Evolutionary conservation across 2,888 invertebrate genomes (phyloP).

Genomic region (Trichogramma dendrolimi): DNA sequence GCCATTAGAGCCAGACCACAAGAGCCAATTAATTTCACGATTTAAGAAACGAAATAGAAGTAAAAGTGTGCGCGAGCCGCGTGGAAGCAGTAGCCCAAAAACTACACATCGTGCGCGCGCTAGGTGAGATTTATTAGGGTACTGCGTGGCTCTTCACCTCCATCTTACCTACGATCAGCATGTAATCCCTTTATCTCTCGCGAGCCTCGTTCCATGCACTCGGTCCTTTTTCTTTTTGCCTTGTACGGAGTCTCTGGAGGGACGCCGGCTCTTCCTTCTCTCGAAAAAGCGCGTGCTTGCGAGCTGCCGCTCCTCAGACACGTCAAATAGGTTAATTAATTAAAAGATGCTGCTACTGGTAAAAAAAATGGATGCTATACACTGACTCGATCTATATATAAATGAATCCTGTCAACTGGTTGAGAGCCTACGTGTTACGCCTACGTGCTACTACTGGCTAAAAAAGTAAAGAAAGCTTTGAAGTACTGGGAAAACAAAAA

Average conservation of each 20-base stretch:
- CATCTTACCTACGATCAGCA: slow-evolving; percentile 20
- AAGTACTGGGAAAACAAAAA: no score
- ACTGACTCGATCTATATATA: slow-evolving; percentile 30
- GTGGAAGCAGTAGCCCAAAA: no score
- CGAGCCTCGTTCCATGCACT: slow-evolving; percentile 20
- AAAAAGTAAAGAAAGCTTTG: no score
- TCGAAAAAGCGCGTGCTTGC: neutral
- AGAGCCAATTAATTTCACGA: slow-evolving; percentile 19
- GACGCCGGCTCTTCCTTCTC: neutral
- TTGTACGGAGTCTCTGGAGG: neutral
- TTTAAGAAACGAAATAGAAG: slow-evolving; percentile 1
- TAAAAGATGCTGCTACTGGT: slow-evolving; percentile 28
- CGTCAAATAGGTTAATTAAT: slow-evolving; percentile 33
- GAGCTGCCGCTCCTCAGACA: neutral
- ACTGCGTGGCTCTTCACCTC: slow-evolving; percentile 19
- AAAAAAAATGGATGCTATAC: neutral
- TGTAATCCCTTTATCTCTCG: slow-evolving; percentile 23
- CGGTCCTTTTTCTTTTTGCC: neutral
- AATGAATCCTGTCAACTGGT: slow-evolving; percentile 12
- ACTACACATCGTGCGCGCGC: neutral
- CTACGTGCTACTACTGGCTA: no score
- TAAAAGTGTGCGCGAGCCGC: no score
- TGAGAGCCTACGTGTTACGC: no score
- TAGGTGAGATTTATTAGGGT: slow-evolving; percentile 14
- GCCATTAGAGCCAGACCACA: neutral